Base-by-base conservation (phyloP, 2,888 invertebrate species). In the Leptinotarsa rubiginosa region DNA sequence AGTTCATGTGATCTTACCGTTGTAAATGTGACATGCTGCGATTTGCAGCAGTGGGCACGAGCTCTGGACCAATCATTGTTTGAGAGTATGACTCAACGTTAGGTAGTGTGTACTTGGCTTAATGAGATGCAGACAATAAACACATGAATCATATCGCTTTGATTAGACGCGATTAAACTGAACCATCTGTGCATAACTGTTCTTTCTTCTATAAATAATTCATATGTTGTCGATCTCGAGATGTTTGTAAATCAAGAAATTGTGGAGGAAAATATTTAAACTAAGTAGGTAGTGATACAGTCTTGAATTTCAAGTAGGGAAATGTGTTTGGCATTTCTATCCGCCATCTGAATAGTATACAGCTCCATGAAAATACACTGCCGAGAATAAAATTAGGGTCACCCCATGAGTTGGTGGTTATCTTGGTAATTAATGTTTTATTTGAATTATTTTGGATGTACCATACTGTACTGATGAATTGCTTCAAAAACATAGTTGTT, bases 171-270 rank as follows among this genome's bases (percentile, higher is more conserved):
- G 41, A 62, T 31, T 25, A 62, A n/a, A 62, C 41, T n/a, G n/a
- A 62, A 62, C 25, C 62, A 62, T 62, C 62, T 62, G 62, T 10
- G 62, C n/a, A n/a, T 62, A 62, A 62, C 62, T 16, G 62, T 62
- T 62, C 31, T 62, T 41, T 62, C n/a, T 41, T 31, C 16, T 41
- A 62, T 62, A n/a, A 62, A 62, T 62, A 31, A 62, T 62, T 62
- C 41, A 62, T 62, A 62, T 31, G 41, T 41, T 13, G n/a, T 62
- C 3, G 15, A 62, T 62, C 25, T 41, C 62, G n/a, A n/a, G 62
- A 31, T 62, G n/a, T 41, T 62, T 16, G 31, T 62, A 62, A 62
- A 56, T 13, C 22, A 22, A 56, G 22, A 22, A 56, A 56, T 12
- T 56, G 15, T 15, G 15, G 12, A 56, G 13, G 20, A 20, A 56